phyloP scores from a whole-genome alignment of 2,888 invertebrate genomes.

The Rhogogaster chlorosoma region DNA sequence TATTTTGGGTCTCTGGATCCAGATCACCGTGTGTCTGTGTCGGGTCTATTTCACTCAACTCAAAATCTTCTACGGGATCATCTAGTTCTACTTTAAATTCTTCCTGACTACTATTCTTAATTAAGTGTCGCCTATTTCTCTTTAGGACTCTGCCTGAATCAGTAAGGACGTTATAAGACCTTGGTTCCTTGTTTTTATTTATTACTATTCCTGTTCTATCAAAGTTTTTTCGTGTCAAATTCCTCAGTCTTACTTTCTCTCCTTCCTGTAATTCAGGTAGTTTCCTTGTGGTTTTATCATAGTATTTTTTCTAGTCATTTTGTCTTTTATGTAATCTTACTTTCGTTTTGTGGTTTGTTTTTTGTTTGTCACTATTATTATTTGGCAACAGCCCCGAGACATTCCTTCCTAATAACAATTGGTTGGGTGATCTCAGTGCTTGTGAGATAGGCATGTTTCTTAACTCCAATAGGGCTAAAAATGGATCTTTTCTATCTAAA shows the following conservation, averaged over 20 bases:
- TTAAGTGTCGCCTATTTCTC: not conserved
- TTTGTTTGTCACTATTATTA: not conserved
- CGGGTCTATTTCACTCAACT: too few relatives aligned
- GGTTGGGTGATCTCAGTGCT: not conserved
- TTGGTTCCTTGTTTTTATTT: not conserved
- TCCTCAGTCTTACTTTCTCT: not conserved
- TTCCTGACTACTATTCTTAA: not conserved
- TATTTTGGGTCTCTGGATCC: too few relatives aligned
- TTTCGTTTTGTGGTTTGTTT: not conserved
- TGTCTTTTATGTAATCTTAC: not conserved
- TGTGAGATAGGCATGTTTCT: slow-evolving; percentile 42
- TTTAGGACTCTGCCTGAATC: not conserved
- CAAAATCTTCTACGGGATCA: too few relatives aligned
- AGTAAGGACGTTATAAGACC: not conserved
- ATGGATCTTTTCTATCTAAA: slow-evolving; percentile 52
- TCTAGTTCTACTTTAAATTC: too few relatives aligned
- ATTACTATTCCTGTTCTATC: not conserved
- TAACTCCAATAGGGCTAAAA: slow-evolving; percentile 55
- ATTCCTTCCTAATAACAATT: not conserved
- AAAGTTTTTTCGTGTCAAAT: not conserved
- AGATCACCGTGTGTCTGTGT: too few relatives aligned
- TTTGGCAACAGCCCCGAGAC: not conserved
- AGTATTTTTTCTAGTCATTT: not conserved
- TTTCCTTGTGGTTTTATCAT: not conserved
- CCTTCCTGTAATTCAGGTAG: not conserved